Evolutionary conservation across 2,888 invertebrate species (phyloP), one percentile per base, ranked within the genome.

Genomic region (Pammene fasciana): DNA sequence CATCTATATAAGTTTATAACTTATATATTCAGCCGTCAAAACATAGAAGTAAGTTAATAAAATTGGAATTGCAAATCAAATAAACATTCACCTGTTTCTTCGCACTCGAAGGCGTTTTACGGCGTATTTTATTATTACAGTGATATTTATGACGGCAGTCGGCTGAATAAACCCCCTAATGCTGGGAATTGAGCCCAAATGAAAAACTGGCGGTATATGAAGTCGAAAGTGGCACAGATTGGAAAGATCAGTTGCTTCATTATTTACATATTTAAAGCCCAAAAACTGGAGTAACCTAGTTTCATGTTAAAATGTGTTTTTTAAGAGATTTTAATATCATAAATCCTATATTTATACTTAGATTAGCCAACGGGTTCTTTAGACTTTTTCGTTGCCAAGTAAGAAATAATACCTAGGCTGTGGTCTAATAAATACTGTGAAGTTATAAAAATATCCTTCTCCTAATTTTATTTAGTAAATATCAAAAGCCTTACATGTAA

Each of bases 131-230:
- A 68, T 68, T 68, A 68, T 65, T 52, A 68, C 57, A 68, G 65
- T 68, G 64, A 68, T 68, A 68, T 68, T 68, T 68, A 68, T 65
- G 68, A 64, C 57, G 62, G 5, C 62, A 57, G 50, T 9, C 60
- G 66, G 52, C 59, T 62, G 70, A 66, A 57, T 48, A 55, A 55
- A 60, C 54, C 41, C 65, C 45, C 54, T 54, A 45, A 65, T 59
- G 38, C 59, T 34, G 52, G 13, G 70, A 66, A 61, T 61, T 65
- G 59, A 64, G 59, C 46, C 46, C 65, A 60, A 65, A 65, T 65
- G 65, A 70, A 68, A 71, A 68, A 68, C 50, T 64, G 60, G 48
- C 67, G 65, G 66, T 67, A 62, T 67, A 67, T 61, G 71, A 71
- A 65, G 45, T 61, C 65, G 67, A 60, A 67, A 55, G 38, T 13